phyloP scores from a whole-genome alignment of 2,888 invertebrate species.

The Megalurothrips usitatus region DNA sequence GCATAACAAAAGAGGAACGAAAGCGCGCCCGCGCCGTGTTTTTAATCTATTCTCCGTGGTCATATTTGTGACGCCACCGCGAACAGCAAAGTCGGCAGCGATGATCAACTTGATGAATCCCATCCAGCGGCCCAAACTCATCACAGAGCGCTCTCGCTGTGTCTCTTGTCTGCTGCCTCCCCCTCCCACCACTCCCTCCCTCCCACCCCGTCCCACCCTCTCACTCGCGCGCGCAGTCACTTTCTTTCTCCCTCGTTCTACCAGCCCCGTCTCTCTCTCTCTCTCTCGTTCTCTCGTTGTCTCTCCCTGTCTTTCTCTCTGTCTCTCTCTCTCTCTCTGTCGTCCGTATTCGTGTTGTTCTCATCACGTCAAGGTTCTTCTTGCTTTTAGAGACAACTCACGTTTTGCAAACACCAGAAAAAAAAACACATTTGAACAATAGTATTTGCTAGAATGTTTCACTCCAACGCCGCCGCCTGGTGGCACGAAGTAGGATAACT shows the following conservation, averaged over 20 bases:
- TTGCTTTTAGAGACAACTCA: background rate
- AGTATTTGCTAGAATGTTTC: no score
- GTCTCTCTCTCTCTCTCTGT: background rate
- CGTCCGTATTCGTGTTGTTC: no score
- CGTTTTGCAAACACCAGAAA: no score
- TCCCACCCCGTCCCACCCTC: background rate
- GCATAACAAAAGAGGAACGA: background rate
- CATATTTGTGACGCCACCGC: constrained; percentile 16
- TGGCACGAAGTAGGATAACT: no score
- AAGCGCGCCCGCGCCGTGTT: constrained; percentile 1
- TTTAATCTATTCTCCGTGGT: constrained; percentile 23
- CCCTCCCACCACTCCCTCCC: background rate
- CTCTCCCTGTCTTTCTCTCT: background rate
- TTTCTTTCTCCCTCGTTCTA: background rate
- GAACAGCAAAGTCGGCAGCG: constrained; percentile 21
- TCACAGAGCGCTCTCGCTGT: background rate
- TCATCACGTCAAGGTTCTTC: background rate
- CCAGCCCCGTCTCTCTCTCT: background rate
- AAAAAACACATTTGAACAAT: no score
- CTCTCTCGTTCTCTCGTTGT: background rate
- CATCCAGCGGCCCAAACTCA: constrained; percentile 25
- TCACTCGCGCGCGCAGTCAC: background rate
- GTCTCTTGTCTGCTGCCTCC: background rate
- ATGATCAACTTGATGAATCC: constrained; percentile 25
- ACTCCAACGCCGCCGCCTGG: no score